Percentiles rank a stretch among this genome's conserved stretches.
Evolutionary conservation across 2,888 invertebrate genomes (phyloP).

Genomic region (Blera fallax): DNA sequence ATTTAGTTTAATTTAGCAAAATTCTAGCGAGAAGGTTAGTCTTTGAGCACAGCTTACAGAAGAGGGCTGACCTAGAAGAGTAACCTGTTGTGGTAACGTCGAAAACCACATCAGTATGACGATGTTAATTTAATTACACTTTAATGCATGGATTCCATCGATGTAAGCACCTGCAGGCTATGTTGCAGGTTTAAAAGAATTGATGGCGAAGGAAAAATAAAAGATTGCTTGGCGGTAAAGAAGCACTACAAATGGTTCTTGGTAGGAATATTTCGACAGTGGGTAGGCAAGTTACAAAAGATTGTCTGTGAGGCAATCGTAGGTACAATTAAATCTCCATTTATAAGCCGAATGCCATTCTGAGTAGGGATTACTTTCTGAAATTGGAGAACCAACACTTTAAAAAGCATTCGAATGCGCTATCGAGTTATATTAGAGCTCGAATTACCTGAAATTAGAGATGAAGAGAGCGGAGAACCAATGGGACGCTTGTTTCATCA

Average conservation of each 20-base stretch:
- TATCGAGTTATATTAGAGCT: no score
- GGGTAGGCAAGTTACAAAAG: not conserved
- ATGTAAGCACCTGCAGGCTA: not conserved
- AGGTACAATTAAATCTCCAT: not conserved
- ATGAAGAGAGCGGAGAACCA: no score
- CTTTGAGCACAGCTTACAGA: not conserved
- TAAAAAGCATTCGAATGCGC: no score
- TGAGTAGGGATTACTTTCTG: no score
- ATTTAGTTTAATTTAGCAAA: not conserved
- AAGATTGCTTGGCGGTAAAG: not conserved
- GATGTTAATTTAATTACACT: conserved; percentile 10
- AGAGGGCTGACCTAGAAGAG: not conserved
- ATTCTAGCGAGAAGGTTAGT: not conserved
- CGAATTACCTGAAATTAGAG: no score
- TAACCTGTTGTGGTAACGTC: not conserved
- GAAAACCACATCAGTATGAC: not conserved
- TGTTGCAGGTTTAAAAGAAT: not conserved
- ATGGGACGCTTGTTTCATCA: no score
- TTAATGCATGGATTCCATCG: not conserved
- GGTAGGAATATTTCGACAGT: not conserved
- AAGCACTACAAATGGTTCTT: not conserved
- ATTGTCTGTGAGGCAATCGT: not conserved
- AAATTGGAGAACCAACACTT: no score
- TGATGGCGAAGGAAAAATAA: not conserved
- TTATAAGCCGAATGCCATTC: not conserved